phyloP scores from a whole-genome alignment of 2,113 vertebrate species.

The Takifugu flavidus region DNA sequence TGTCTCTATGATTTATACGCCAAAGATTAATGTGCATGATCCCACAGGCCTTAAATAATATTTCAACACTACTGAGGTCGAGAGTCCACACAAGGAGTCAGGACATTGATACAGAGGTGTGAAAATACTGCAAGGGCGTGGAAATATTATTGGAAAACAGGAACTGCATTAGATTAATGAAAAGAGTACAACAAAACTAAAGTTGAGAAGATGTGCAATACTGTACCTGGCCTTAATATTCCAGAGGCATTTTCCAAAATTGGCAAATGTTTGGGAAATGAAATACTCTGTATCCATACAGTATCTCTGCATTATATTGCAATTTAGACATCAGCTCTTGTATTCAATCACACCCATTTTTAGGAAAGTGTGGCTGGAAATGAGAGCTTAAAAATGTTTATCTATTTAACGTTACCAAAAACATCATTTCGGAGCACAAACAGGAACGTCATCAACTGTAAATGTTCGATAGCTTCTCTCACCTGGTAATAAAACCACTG shows the following conservation, averaged over 20 bases:
- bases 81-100: neutral
- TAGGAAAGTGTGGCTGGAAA: no score
- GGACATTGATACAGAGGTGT: neutral
- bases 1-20: conserved; percentile 3
- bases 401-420: no score
- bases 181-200: neutral
- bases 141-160: neutral
- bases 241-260: neutral
- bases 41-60: neutral
- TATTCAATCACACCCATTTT: no score
- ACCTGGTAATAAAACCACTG: conserved; percentile 72
- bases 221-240: neutral
- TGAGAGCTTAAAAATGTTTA: no score
- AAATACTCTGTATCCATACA: no score
- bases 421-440: no score
- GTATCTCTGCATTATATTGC: no score
- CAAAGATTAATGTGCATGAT: neutral
- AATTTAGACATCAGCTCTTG: no score
- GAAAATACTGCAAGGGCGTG: neutral
- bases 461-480: conserved; percentile 19
- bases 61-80: neutral
- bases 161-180: neutral
- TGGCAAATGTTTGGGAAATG: no score
- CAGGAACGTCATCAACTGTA: no score
- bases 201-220: no score